A percentile compares a stretch with the other conserved stretches of the same genome.
These are phyloP conservation scores for Mus spretus DNA, from an alignment of 2,797 vertebrate genomes.

Conservation along the genomic window DNA sequence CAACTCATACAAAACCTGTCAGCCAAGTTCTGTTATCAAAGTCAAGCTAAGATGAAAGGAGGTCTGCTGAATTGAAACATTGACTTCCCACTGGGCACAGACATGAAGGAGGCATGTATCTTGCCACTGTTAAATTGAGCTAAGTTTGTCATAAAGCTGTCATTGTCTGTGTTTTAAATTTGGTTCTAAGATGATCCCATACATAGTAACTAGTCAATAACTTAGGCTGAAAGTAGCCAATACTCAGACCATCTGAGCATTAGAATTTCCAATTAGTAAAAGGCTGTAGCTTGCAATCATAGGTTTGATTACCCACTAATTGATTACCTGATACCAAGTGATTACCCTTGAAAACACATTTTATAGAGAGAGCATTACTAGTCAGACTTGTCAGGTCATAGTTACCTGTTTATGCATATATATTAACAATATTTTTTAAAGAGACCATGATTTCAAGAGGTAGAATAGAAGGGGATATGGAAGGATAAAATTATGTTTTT, in stretches of 20 bases:
- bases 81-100: background rate
- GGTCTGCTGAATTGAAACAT: background rate
- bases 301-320: background rate
- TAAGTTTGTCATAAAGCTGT: background rate
- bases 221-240: background rate
- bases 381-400: background rate
- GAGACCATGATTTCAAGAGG: background rate
- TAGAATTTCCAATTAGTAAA: background rate
- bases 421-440: background rate
- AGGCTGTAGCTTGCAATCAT: background rate
- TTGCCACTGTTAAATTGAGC: background rate
- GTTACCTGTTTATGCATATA: background rate
- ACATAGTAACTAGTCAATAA: background rate
- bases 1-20: conserved; percentile 31
- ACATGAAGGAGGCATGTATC: background rate
- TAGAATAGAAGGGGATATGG: background rate
- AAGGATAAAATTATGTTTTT: background rate
- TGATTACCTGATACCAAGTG: background rate
- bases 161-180: background rate
- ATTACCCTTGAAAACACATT: background rate
- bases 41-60: background rate
- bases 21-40: background rate
- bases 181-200: background rate
- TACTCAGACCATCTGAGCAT: background rate
- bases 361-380: background rate